A percentile compares a stretch with the other conserved stretches of the same genome.
Evolutionary conservation across 2,888 invertebrate genomes (phyloP).

Genomic region (Malachius bipustulatus): DNA sequence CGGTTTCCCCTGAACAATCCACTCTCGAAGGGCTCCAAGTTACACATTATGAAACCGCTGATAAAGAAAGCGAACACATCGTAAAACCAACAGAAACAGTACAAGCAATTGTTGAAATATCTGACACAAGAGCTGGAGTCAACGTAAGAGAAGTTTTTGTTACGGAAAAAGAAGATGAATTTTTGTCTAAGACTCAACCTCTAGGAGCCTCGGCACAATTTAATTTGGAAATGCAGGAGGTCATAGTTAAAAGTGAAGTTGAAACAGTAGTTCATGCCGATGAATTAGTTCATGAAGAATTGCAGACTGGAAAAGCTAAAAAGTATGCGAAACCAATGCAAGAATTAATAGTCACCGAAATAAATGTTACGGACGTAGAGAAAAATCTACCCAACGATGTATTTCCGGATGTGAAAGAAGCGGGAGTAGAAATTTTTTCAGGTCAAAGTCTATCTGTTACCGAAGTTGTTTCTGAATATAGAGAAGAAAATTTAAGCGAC

Average conservation of each 20-base stretch:
- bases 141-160: constrained; percentile 36
- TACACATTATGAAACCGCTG: constrained; percentile 39
- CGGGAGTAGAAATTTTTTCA: constrained; percentile 42
- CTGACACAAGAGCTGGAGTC: constrained; percentile 30
- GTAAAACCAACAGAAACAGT: constrained; percentile 28
- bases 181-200: constrained; percentile 32
- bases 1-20: constrained; percentile 39
- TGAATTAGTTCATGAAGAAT: constrained; percentile 34
- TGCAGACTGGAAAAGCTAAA: constrained; percentile 39
- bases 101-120: constrained; percentile 30
- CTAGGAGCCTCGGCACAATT: constrained; percentile 33
- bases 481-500: constrained; percentile 39
- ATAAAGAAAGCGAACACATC: constrained; percentile 38
- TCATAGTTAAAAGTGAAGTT: constrained; percentile 39
- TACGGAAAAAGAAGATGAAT: constrained; percentile 38
- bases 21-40: constrained; percentile 44
- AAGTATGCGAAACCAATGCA: constrained; percentile 38
- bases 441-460: constrained; percentile 50
- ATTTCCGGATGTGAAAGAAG: constrained; percentile 44
- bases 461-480: constrained; percentile 42
- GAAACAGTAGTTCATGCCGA: constrained; percentile 37
- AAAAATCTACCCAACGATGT: constrained; percentile 38
- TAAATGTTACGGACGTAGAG: constrained; percentile 44
- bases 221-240: constrained; percentile 37
- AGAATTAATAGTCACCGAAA: constrained; percentile 43